Evolutionary conservation across 2,888 invertebrate genomes (phyloP).

Genomic region (Venusia cambrica): DNA sequence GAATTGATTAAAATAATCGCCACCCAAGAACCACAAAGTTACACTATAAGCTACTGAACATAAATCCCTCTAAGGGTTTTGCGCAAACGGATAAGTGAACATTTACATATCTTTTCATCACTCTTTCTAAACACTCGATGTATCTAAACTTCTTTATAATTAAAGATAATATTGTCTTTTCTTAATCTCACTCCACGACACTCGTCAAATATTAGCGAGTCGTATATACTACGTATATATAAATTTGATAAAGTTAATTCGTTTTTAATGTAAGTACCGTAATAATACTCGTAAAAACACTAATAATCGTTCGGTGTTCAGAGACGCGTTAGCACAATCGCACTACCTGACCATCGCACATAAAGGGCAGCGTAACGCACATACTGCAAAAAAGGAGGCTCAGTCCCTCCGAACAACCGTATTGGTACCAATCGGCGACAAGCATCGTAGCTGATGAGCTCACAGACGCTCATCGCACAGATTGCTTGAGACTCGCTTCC

Average conservation of each 20-base stretch:
- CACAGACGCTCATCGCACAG: no score
- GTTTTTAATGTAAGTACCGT: constrained; percentile 69
- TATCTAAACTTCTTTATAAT: constrained; percentile 60
- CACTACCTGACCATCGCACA: constrained; percentile 2
- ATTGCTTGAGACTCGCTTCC: no score
- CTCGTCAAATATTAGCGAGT: constrained; percentile 75
- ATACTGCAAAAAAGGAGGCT: no score
- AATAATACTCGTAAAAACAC: constrained; percentile 71
- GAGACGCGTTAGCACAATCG: constrained; percentile 42
- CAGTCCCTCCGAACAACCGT: no score
- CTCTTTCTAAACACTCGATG: constrained; percentile 50
- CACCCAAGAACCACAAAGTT: constrained; percentile 23
- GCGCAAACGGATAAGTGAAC: constrained; percentile 24
- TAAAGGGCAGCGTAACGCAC: background rate
- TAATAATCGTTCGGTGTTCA: constrained; percentile 53
- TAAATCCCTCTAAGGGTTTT: constrained; percentile 30
- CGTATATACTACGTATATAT: constrained; percentile 76
- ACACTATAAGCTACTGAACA: constrained; percentile 26
- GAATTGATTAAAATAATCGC: constrained; percentile 27
- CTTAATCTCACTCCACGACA: constrained; percentile 79
- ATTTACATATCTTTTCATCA: constrained; percentile 27
- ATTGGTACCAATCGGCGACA: no score
- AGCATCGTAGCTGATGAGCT: no score
- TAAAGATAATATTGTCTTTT: constrained; percentile 78
- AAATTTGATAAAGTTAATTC: constrained; percentile 80